A percentile compares a stretch with the other conserved stretches of the same genome.
These are phyloP conservation scores for Euphydryas editha DNA, from an alignment of 2,888 invertebrate genomes.

Conservation along the genomic window DNA sequence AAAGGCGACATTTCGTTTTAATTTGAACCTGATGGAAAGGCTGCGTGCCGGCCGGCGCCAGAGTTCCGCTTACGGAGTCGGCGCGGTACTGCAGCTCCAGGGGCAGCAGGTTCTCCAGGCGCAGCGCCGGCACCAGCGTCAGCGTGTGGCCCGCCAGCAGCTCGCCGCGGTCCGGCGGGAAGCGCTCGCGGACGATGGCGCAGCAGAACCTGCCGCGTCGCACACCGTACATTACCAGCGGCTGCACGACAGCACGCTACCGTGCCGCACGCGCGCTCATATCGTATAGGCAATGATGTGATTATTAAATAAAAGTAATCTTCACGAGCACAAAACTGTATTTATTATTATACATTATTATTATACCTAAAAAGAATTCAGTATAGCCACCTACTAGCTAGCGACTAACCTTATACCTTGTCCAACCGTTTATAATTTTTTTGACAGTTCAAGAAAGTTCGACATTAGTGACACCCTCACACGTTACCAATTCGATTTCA, in stretches of 20 bases:
- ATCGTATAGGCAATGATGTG: no score
- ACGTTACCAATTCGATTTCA: no score
- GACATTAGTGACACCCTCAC: no score
- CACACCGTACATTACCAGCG: background rate
- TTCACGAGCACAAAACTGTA: no score
- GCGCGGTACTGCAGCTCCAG: slow-evolving; percentile 87
- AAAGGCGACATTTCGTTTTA: background rate
- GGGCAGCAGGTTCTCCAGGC: slow-evolving; percentile 94
- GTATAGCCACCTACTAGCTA: no score
- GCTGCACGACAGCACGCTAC: background rate
- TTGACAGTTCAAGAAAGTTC: no score
- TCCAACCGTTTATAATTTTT: no score
- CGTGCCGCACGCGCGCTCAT: no score
- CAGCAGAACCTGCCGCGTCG: slow-evolving; percentile 87
- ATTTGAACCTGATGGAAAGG: slow-evolving; percentile 67
- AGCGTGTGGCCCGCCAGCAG: slow-evolving; percentile 94
- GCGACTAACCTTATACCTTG: no score
- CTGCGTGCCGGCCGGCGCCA: slow-evolving; percentile 64
- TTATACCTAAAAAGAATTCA: no score
- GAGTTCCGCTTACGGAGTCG: slow-evolving; percentile 54
- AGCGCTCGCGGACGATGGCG: slow-evolving; percentile 90
- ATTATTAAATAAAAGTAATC: no score
- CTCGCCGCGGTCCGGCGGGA: slow-evolving; percentile 86
- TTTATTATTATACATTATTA: no score
- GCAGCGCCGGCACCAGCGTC: slow-evolving; percentile 91